phyloP scores from a whole-genome alignment of 2,888 invertebrate genomes.

The Lottia gigantea region DNA sequence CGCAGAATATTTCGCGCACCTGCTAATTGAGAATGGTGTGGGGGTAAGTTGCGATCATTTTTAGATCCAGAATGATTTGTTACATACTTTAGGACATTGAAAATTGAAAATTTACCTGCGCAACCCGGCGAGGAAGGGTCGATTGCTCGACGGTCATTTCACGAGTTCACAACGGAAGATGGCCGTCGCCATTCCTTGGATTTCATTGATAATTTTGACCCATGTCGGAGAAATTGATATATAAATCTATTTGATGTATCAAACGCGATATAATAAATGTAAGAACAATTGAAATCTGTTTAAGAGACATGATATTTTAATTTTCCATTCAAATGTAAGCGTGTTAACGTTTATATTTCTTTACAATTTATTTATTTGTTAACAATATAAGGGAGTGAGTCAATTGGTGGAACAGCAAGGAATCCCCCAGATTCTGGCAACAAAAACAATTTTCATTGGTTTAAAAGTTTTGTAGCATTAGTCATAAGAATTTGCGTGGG shows the following conservation, averaged over 20 bases:
- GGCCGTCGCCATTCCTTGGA: constrained; percentile 26
- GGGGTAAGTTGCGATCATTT: neutral
- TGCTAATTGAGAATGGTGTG: neutral
- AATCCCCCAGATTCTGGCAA: neutral
- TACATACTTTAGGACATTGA: neutral
- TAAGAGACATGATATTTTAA: neutral
- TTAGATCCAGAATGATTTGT: neutral
- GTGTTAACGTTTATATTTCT: neutral
- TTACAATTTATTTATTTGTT: neutral
- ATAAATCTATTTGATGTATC: neutral
- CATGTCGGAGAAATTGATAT: no score
- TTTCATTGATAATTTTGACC: neutral
- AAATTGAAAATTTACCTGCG: constrained; percentile 25
- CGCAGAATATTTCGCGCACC: neutral
- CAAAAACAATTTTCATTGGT: no score
- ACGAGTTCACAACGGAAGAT: constrained; percentile 26
- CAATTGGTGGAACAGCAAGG: neutral
- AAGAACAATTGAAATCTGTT: neutral
- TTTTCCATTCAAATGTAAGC: neutral
- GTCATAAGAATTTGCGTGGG: no score
- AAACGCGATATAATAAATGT: neutral
- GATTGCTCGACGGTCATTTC: constrained; percentile 41
- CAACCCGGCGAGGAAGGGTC: constrained; percentile 29
- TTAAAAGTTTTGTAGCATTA: no score
- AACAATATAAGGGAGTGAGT: neutral